phyloP scores from a whole-genome alignment of 1,140 invertebrate genomes.

The Goniozus legneri region DNA sequence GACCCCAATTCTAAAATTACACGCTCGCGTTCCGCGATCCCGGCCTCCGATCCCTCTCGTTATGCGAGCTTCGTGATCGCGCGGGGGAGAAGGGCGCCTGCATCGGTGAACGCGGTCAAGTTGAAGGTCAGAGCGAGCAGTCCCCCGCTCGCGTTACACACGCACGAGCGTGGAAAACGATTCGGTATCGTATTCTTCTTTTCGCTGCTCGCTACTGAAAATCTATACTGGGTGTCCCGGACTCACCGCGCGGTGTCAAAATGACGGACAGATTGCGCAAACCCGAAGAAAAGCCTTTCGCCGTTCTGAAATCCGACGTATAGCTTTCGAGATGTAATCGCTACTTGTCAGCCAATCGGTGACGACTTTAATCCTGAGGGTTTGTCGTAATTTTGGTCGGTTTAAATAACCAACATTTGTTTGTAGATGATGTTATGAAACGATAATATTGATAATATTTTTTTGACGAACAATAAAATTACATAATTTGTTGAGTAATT shows the following conservation, averaged over 20 bases:
- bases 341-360: too few relatives aligned
- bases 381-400: too few relatives aligned
- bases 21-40: constrained; percentile 7
- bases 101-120: constrained; percentile 30
- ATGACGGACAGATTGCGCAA: not conserved
- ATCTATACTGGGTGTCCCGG: not conserved
- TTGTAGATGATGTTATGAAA: too few relatives aligned
- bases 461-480: too few relatives aligned
- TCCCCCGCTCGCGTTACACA: not conserved
- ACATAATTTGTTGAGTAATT: too few relatives aligned
- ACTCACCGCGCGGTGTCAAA: not conserved
- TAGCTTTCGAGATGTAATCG: too few relatives aligned
- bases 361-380: too few relatives aligned
- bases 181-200: not conserved
- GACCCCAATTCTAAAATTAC: constrained; percentile 28
- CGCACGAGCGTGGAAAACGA: too few relatives aligned
- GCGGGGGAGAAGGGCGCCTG: constrained; percentile 19
- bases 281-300: not conserved
- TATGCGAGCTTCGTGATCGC: not conserved
- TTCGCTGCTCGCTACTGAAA: not conserved
- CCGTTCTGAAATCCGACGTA: not conserved
- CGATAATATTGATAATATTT: too few relatives aligned
- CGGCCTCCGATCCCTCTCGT: not conserved
- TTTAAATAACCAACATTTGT: too few relatives aligned
- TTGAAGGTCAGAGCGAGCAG: constrained; percentile 31